Conservation (phyloP, 2,113 vertebrate species). For the Cyrtonyx montezumae region DNA sequence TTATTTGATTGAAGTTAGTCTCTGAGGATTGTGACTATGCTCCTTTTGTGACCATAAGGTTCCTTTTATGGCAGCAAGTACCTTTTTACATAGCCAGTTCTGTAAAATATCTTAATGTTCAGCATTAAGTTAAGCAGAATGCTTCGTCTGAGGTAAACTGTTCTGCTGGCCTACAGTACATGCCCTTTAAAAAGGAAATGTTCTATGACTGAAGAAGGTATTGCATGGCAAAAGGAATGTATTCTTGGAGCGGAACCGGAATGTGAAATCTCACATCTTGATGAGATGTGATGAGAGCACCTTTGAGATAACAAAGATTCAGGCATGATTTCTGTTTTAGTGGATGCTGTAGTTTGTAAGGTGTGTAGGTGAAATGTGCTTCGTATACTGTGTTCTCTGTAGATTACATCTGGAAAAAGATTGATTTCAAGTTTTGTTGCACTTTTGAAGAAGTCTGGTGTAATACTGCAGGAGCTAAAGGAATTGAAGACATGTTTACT, state of each 20-base stretch:
- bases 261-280: not conserved
- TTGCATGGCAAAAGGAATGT: not conserved
- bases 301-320: not conserved
- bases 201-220: constrained; percentile 9
- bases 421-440: not conserved
- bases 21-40: not conserved
- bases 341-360: not conserved
- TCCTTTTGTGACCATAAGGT: not conserved
- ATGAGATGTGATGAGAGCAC: not conserved
- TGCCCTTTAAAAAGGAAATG: not conserved
- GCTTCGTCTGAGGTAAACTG: not conserved
- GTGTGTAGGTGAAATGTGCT: not conserved
- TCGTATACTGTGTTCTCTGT: not conserved
- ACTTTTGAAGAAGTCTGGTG: not conserved
- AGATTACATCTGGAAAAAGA: not conserved
- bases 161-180: constrained; percentile 2
- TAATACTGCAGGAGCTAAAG: not conserved
- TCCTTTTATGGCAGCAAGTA: not conserved
- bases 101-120: not conserved
- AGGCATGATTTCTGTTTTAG: not conserved
- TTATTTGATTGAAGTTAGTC: not conserved
- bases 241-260: not conserved
- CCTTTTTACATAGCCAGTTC: not conserved
- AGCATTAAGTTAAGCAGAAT: not conserved
- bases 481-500: not conserved